These are phyloP conservation scores for Azorinus chamasolen DNA, from an alignment of 2,888 invertebrate genomes.

Conservation along the genomic window DNA sequence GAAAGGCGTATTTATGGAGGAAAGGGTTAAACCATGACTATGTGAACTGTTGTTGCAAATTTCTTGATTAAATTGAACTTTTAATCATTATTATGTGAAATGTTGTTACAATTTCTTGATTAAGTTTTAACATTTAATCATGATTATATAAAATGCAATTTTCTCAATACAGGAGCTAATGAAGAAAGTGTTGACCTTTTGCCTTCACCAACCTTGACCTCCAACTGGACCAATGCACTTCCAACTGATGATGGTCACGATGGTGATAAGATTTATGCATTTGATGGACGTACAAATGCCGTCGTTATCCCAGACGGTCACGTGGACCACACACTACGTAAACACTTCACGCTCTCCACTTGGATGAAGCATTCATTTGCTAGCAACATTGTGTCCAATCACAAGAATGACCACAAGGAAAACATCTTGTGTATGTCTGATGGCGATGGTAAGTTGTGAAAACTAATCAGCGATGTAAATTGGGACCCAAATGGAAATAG, in stretches of 20 bases:
- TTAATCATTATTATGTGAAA: too few species aligned
- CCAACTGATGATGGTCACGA: slow-evolving; percentile 94
- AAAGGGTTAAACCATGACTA: too few species aligned
- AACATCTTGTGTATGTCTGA: slow-evolving; percentile 99
- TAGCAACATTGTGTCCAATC: slow-evolving; percentile 75
- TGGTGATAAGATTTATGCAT: slow-evolving; percentile 97
- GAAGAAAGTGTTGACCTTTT: slow-evolving; percentile 94
- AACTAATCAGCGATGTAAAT: too few species aligned
- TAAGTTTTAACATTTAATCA: too few species aligned
- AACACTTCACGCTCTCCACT: slow-evolving; percentile 95
- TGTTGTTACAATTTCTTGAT: too few species aligned
- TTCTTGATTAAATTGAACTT: too few species aligned
- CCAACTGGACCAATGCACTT: slow-evolving; percentile 93
- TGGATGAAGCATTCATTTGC: slow-evolving; percentile 97
- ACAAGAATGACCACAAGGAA: slow-evolving; percentile 91
- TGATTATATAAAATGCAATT: too few species aligned
- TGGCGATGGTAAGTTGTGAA: slow-evolving; percentile 94
- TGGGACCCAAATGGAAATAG: too few species aligned
- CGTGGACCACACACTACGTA: slow-evolving; percentile 92
- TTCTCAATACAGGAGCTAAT: slow-evolving; percentile 91
- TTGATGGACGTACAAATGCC: slow-evolving; percentile 96
- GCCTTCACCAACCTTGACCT: slow-evolving; percentile 92
- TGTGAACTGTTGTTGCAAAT: too few species aligned
- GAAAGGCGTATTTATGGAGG: too few species aligned
- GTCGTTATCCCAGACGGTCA: slow-evolving; percentile 87